Base-by-base conservation (phyloP, 2,888 invertebrate species). In the Lottia gigantea region DNA sequence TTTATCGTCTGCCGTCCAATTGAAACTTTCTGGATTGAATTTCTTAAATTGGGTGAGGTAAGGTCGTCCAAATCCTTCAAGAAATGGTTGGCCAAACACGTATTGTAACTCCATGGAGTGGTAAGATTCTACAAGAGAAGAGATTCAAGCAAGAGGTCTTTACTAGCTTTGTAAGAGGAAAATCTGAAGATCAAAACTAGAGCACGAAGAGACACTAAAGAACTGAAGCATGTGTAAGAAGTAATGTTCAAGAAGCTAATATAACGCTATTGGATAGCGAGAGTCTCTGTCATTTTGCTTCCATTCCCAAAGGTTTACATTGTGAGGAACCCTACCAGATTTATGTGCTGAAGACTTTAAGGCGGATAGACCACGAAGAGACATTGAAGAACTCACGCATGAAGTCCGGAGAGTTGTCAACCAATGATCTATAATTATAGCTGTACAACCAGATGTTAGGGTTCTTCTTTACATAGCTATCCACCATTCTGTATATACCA, bases 401-500 rank as follows among this genome's bases (percentile, higher is more conserved):
- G 23, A 12, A 55, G 11, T 55, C 23, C 12, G 55, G 55, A 55
- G 55, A 19, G 8, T 11, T 19, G 14, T 55, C 55, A 23, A 12
- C 2, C 12, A 55, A 11, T 23, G 55, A 55, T 23, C 55, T 19
- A 4, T 55, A 55, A 23, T 55, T 55, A 55, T 55, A 55, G 23
- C 55, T 55, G 23, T 55, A 55, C 11, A 55, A 2, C 55, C 55
- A 71, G 8, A 68, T 61, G 19, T 62, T 61, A 1, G 47, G 66
- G 1, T 62, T 45, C 3, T 45, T n/a, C n/a, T 47, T 19, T 16
- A 62, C 31, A 64, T 71, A 69, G 1, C 25, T 46, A n/a, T 40
- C 66, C 14, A 47, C 71, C 45, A 72, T 64, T 7, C 31, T 40
- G 46, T 68, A 63, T 46, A 69, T 66, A 62, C 68, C 66, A 1